Base-by-base conservation (phyloP, 2,888 invertebrate species). In the Drosophila pegasa region DNA sequence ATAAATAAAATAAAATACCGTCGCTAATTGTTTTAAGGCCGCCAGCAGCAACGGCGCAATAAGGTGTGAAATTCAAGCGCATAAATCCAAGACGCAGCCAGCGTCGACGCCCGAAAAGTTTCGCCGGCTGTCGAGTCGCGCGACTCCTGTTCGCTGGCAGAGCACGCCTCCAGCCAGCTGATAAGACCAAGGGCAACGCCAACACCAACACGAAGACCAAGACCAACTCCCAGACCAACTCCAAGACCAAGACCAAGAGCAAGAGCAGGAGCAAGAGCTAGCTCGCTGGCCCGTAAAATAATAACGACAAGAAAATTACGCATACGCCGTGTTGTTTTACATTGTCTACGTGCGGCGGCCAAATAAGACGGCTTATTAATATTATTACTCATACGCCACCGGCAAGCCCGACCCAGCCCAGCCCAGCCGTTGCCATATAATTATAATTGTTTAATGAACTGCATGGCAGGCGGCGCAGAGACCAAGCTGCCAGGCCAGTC, bases 21-120 rank as follows among this genome's bases (percentile, higher is more conserved):
- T 64, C 73, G 84, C 84, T 85, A 85, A 85, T 85, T 85, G 88
- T 86, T 85, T 86, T 74, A 83, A 73, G 80, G 72, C 80, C 74
- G 62, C 50, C 71, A 67, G 55, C 47, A 67, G 52, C 47, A 71
- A 58, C 56, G 48, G 22, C 55, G 88, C 84, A 87, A 76, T 80
- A 85, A 88, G 84, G 84, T 85, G 88, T 88, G 88, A 88, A 88
- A 85, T 85, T 88, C 84, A 76, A 88, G 88, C 71, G 72, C 68
- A 69, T 73, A 67, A 77, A 78, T 78, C 71, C 78, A 71, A 66
- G 75, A 38, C 62, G 65, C 57, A 48, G 78, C 45, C 78, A 48
- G 51, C 35, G 45, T 45, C 47, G 41, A 37, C 40, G 65, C 54
- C 55, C 40, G 59, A 75, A 63, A 68, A 65, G 48, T 71, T 70